A percentile compares a stretch with the other conserved stretches of the same genome.
These are phyloP conservation scores for Drosophila ezoana DNA, from an alignment of 2,888 invertebrate species.

Conservation along the genomic window DNA sequence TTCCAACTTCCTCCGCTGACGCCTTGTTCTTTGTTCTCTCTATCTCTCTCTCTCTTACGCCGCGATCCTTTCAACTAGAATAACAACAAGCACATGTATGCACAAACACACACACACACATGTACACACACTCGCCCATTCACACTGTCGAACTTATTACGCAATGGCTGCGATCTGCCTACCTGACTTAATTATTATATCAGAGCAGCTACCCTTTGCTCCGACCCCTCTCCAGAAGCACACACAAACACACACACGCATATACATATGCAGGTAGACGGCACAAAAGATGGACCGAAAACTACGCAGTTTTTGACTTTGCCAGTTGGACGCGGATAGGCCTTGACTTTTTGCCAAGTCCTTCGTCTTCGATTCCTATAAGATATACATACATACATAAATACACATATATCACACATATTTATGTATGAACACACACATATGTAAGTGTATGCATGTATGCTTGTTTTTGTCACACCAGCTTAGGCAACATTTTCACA, in stretches of 20 bases:
- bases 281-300: slow-evolving; percentile 48
- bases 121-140: slow-evolving; percentile 19
- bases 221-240: background rate
- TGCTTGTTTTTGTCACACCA: background rate
- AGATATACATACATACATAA: slow-evolving; percentile 24
- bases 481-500: background rate
- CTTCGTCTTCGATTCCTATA: slow-evolving; percentile 60
- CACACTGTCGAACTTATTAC: slow-evolving; percentile 64
- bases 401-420: background rate
- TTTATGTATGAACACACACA: background rate
- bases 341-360: slow-evolving; percentile 53
- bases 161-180: slow-evolving; percentile 75
- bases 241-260: background rate
- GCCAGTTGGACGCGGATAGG: slow-evolving; percentile 47
- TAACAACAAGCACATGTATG: slow-evolving; percentile 43
- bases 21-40: slow-evolving; percentile 31
- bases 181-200: slow-evolving; percentile 81
- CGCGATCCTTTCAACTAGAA: slow-evolving; percentile 69
- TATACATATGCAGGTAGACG: slow-evolving; percentile 54
- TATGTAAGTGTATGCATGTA: background rate
- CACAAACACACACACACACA: slow-evolving; percentile 14
- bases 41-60: slow-evolving; percentile 13
- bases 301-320: slow-evolving; percentile 66
- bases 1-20: slow-evolving; percentile 35
- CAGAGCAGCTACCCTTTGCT: slow-evolving; percentile 41